Evolutionary conservation across 1,140 invertebrate genomes (phyloP), one percentile per base, ranked within the genome.

Genomic region (Bombus waltoni): DNA sequence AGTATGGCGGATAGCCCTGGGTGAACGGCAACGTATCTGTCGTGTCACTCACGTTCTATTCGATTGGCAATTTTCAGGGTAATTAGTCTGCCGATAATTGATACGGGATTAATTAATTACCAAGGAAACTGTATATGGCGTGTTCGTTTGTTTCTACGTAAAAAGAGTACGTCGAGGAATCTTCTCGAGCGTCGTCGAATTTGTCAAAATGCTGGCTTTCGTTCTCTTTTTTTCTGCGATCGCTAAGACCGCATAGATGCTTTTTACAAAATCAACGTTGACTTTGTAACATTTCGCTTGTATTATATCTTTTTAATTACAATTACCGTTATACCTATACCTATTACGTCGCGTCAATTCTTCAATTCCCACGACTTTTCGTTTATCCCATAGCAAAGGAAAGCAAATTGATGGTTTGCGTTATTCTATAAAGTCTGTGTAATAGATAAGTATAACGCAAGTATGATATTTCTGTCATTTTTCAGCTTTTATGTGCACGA

Each of bases 21-120:
- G 25, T 15, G 25, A 68, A 35, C 6, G 13, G 6, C 4, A n/a
- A 76, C 1, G 28, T 76, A 38, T n/a, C 53, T 18, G 3, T 10
- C 40, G 28, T 25, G 18, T 73, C 13, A 25, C 0, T 38, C 1
- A 13, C 6, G 22, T 18, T 35, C 10, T 25, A 13, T 53, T 53
- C 13, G 18, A 22, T 2, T 40, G 66, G 10, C 32, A 59, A 57
- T 83, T 66, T 53, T 76, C 35, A 25, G 42, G 15, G n/a, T 53
- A 76, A 66, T 83, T 83, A 75, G 40, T 47, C 42, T 47, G 57
- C 2, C 40, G 72, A 75, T 82, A 75, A 44, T 32, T 72, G 32
- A 35, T 38, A 18, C 3, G 38, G 22, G n/a, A 66, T 75, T 75
- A 75, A 75, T 75, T 38, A 42, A n/a, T 47, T 66, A 62, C 25